Conservation (phyloP, 1,140 invertebrate genomes). For the Phenacoccus solenopsis region DNA sequence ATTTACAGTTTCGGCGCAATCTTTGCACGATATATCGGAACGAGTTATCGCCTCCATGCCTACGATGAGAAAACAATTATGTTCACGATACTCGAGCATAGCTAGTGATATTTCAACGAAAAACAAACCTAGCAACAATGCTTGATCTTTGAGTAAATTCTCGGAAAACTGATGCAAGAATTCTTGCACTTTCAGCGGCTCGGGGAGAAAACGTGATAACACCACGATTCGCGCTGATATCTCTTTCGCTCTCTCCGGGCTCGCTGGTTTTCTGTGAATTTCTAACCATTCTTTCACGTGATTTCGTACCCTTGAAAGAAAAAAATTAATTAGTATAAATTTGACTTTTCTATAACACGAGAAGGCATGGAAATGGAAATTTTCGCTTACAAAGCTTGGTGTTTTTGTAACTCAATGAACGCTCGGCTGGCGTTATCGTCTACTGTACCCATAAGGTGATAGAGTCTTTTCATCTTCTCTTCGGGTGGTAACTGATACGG, state of each 20-base stretch:
- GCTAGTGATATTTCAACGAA: not conserved
- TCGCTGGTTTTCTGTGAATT: conserved; percentile 51
- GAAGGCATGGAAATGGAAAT: conserved; percentile 23
- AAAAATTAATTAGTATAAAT: not conserved
- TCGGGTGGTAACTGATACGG: conserved; percentile 76
- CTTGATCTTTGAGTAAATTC: conserved; percentile 62
- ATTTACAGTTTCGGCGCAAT: conserved; percentile 66
- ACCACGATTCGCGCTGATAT: conserved; percentile 44
- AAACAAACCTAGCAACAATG: conserved; percentile 34
- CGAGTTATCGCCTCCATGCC: conserved; percentile 76
- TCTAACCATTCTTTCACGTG: conserved; percentile 76
- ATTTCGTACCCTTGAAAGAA: conserved; percentile 52
- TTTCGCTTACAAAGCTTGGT: conserved; percentile 56
- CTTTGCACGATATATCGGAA: conserved; percentile 77
- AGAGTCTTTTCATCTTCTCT: conserved; percentile 88
- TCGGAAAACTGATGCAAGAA: conserved; percentile 78
- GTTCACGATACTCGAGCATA: not conserved
- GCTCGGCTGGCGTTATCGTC: conserved; percentile 92
- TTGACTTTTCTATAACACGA: not conserved
- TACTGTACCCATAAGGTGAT: conserved; percentile 79
- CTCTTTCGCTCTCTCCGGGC: conserved; percentile 51
- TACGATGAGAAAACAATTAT: conserved; percentile 5
- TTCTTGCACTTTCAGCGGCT: conserved; percentile 83
- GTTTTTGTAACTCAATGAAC: conserved; percentile 89
- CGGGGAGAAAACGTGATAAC: conserved; percentile 66